Percentiles rank a stretch among this genome's conserved stretches.
phyloP scores from a whole-genome alignment of 2,113 vertebrate genomes.

The Sitta europaea region DNA sequence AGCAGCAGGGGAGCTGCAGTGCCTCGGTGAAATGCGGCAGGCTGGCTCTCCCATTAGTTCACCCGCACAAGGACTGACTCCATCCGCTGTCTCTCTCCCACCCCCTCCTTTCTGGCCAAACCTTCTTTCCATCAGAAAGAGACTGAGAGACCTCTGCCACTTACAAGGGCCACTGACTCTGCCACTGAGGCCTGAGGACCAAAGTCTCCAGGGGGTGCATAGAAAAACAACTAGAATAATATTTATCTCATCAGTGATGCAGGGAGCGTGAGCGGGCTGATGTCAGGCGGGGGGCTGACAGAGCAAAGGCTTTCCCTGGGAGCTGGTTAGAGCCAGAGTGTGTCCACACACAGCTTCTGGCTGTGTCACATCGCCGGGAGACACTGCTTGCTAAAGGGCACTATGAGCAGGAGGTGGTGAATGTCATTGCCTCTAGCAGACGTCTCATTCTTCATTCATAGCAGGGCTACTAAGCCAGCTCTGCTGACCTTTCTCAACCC shows the following conservation, averaged over 20 bases:
- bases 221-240: slow-evolving; percentile 29
- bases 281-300: background rate
- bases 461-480: background rate
- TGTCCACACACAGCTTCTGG: background rate
- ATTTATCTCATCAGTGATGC: slow-evolving; percentile 17
- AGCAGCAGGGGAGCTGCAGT: slow-evolving; percentile 32
- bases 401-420: background rate
- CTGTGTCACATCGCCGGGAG: background rate
- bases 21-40: background rate
- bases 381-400: slow-evolving; percentile 20
- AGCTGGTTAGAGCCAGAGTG: background rate
- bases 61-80: background rate
- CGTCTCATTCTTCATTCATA: slow-evolving; percentile 36
- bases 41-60: slow-evolving; percentile 27
- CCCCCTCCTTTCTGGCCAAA: background rate
- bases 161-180: slow-evolving; percentile 34
- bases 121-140: background rate
- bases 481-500: slow-evolving; percentile 38
- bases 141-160: background rate
- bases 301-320: background rate
- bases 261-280: background rate
- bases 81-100: background rate
- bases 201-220: background rate
- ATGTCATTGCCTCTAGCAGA: slow-evolving; percentile 33
- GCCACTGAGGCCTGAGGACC: background rate